Percentiles rank a stretch among this genome's conserved stretches.
These are phyloP conservation scores for Camelus bactrianus DNA, from an alignment of 2,113 vertebrate species.

Conservation along the genomic window DNA sequence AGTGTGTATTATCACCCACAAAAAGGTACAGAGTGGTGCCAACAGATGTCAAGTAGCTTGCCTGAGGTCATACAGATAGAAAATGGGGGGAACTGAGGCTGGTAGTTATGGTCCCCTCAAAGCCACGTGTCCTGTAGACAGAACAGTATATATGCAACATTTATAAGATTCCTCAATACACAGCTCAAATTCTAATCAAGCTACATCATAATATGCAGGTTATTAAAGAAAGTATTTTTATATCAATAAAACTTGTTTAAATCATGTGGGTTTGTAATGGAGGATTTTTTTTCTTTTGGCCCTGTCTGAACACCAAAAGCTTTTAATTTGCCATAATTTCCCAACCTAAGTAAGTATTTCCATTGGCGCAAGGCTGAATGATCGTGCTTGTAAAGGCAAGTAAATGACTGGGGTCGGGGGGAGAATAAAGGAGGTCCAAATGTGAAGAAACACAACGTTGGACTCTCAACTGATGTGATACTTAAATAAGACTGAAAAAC, in stretches of 20 bases:
- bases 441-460: not conserved
- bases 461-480: not conserved
- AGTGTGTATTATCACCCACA: not conserved
- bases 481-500: not conserved
- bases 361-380: not conserved
- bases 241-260: not conserved
- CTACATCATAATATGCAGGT: not conserved
- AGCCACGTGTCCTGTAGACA: not conserved
- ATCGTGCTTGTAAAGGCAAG: not conserved
- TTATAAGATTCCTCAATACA: not conserved
- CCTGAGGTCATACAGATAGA: not conserved
- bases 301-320: not conserved
- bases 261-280: not conserved
- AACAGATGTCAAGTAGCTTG: not conserved
- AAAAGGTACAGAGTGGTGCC: not conserved
- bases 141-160: not conserved
- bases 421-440: not conserved
- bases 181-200: not conserved
- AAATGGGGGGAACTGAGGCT: not conserved
- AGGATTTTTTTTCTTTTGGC: not conserved
- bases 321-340: not conserved
- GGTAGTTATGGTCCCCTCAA: conserved; percentile 37
- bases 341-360: not conserved
- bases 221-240: not conserved
- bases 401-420: fast-evolving